Conservation (phyloP, 2,797 vertebrate species). For the Lophura swinhoii region DNA sequence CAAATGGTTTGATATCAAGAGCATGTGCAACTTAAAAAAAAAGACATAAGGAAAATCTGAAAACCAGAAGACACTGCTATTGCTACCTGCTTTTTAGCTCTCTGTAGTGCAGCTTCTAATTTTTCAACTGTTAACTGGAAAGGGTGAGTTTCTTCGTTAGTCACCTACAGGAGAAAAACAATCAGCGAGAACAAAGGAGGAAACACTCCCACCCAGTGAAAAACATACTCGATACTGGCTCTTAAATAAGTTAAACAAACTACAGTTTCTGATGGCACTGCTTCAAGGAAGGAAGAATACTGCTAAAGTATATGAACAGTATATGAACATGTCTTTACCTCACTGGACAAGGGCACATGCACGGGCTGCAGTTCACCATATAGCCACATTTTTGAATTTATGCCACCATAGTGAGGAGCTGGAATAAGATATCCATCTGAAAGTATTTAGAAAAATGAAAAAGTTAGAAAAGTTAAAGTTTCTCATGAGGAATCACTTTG, state of each 20-base stretch:
- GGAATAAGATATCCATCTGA: slow-evolving; percentile 51
- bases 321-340: not conserved
- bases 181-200: not conserved
- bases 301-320: not conserved
- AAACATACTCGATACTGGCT: not conserved
- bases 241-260: not conserved
- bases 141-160: slow-evolving; percentile 15
- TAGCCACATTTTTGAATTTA: not conserved
- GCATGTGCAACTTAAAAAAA: not conserved
- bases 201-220: not conserved
- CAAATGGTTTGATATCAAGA: not conserved
- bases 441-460: not conserved
- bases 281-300: not conserved
- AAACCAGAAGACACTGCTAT: not conserved
- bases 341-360: slow-evolving; percentile 7
- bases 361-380: slow-evolving; percentile 9
- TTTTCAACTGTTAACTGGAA: slow-evolving; percentile 55
- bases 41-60: not conserved
- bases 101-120: slow-evolving; percentile 17
- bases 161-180: slow-evolving; percentile 2
- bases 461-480: not conserved
- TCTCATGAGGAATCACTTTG: not conserved
- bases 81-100: slow-evolving; percentile 20
- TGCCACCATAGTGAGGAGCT: slow-evolving; percentile 31
- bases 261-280: not conserved